These are phyloP conservation scores for Ips nitidus DNA, from an alignment of 1,140 invertebrate genomes.

Conservation along the genomic window DNA sequence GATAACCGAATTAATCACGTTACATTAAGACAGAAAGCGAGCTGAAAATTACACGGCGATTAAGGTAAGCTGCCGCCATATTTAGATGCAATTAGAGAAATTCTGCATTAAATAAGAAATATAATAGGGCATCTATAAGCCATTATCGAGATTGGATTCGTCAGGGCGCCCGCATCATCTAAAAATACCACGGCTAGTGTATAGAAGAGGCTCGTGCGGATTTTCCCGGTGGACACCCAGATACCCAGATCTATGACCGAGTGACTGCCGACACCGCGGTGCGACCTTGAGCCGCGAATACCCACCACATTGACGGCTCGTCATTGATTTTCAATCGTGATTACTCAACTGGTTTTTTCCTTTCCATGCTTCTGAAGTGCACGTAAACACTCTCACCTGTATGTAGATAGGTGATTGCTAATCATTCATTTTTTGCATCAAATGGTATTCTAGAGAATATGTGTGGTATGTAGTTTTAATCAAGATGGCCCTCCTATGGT, in stretches of 20 bases:
- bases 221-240: slow-evolving; percentile 21
- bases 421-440: too few species aligned
- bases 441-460: too few species aligned
- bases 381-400: too few species aligned
- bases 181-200: slow-evolving; percentile 19
- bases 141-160: neutral
- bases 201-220: slow-evolving; percentile 19
- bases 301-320: slow-evolving; percentile 13
- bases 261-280: slow-evolving; percentile 13
- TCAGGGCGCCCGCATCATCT: slow-evolving; percentile 32
- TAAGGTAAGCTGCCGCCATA: neutral
- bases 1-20: too few species aligned
- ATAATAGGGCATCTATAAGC: slow-evolving; percentile 15
- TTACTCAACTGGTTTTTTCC: too few species aligned
- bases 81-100: slow-evolving; percentile 8
- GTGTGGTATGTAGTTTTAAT: too few species aligned
- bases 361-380: too few species aligned
- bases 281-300: slow-evolving; percentile 19
- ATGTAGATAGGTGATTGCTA: too few species aligned
- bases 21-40: too few species aligned
- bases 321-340: neutral
- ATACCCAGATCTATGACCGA: slow-evolving; percentile 25
- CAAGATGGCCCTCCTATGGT: too few species aligned
- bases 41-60: neutral
- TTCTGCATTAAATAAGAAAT: slow-evolving; percentile 9